Conservation (phyloP, 2,113 vertebrate genomes). For the Andinoacara biseriatus region DNA sequence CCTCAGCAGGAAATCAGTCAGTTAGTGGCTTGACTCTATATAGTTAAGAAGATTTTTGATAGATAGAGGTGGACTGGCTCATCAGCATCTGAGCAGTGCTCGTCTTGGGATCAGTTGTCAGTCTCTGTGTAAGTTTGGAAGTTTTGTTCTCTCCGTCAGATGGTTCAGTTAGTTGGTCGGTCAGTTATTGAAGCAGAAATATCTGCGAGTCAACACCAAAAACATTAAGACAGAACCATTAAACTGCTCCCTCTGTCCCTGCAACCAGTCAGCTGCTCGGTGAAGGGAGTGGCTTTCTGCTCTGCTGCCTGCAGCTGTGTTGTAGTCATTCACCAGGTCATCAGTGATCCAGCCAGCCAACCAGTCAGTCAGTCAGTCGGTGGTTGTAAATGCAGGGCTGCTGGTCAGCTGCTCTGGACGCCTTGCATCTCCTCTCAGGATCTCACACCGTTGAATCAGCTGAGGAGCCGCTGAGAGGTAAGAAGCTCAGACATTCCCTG, state of each 20-base stretch:
- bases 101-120: not conserved
- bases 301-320: constrained; percentile 51
- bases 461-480: constrained; percentile 66
- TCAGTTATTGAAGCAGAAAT: not conserved
- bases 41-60: not conserved
- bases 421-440: constrained; percentile 46
- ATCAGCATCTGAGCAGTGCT: not conserved
- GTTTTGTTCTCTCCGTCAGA: not conserved
- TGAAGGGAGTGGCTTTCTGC: constrained; percentile 54
- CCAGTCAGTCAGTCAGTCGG: not conserved
- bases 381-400: constrained; percentile 54
- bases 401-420: constrained; percentile 53
- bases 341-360: not conserved
- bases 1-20: not conserved
- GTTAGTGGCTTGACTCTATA: not conserved
- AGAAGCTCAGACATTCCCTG: constrained; percentile 11
- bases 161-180: not conserved
- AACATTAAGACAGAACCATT: constrained; percentile 5
- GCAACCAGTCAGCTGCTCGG: constrained; percentile 63
- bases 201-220: not conserved
- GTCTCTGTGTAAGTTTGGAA: not conserved
- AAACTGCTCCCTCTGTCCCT: constrained; percentile 32
- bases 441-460: constrained; percentile 52
- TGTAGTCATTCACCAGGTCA: constrained; percentile 20
- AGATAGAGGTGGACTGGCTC: not conserved